Percentiles rank a stretch among this genome's conserved stretches.
These are phyloP conservation scores for Hypomecis atomaria DNA, from an alignment of 2,888 invertebrate genomes.

Conservation along the genomic window DNA sequence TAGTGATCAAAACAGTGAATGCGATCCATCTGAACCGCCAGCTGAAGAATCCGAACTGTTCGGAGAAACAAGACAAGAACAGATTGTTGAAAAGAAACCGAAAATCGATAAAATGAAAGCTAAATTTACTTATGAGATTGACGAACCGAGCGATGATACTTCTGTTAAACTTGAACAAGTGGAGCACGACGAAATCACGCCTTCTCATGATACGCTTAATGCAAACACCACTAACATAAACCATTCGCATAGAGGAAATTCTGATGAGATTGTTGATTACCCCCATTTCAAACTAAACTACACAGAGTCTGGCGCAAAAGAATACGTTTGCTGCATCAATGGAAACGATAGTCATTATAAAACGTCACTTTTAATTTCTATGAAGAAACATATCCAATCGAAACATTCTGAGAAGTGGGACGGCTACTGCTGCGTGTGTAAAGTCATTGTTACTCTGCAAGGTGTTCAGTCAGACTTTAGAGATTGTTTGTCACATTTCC, in stretches of 20 bases:
- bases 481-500: constrained; percentile 73
- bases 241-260: constrained; percentile 25
- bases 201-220: constrained; percentile 31
- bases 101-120: constrained; percentile 53
- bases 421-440: constrained; percentile 82
- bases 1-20: constrained; percentile 37
- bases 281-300: constrained; percentile 71
- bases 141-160: constrained; percentile 35
- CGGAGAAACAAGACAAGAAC: constrained; percentile 10
- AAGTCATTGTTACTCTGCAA: constrained; percentile 73
- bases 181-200: constrained; percentile 35
- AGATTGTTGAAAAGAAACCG: constrained; percentile 24
- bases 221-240: constrained; percentile 20
- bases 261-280: constrained; percentile 52
- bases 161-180: constrained; percentile 44
- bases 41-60: constrained; percentile 8
- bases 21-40: constrained; percentile 27
- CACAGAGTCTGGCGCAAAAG: constrained; percentile 62
- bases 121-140: constrained; percentile 69
- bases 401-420: constrained; percentile 81
- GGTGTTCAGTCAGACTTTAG: constrained; percentile 62
- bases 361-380: constrained; percentile 71
- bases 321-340: constrained; percentile 76
- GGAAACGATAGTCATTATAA: constrained; percentile 67
- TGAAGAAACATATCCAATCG: constrained; percentile 74